phyloP scores from a whole-genome alignment of 2,888 invertebrate species.

The Linhomoeus sp. region DNA sequence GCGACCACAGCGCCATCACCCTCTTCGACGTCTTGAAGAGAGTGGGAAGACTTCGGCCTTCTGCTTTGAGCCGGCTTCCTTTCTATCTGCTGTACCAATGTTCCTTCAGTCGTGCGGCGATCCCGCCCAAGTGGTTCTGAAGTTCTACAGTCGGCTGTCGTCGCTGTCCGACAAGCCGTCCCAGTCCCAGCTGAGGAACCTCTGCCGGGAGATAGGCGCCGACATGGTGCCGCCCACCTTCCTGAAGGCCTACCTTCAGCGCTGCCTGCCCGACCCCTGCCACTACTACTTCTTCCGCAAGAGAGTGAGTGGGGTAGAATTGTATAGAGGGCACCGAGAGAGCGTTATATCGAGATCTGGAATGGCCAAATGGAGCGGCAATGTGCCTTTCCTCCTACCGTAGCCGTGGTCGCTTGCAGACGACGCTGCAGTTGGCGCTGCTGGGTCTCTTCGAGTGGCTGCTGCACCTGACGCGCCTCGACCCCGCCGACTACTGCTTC shows the following conservation, averaged over 20 bases:
- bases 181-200: constrained; percentile 7
- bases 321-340: no score
- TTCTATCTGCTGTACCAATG: no score
- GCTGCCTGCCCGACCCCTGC: constrained; percentile 69
- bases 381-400: constrained; percentile 10
- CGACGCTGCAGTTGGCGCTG: constrained; percentile 52
- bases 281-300: constrained; percentile 87
- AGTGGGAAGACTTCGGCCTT: no score
- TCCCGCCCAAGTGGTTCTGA: no score
- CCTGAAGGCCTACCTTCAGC: constrained; percentile 72
- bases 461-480: constrained; percentile 69
- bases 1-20: constrained; percentile 42
- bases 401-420: constrained; percentile 11
- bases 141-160: no score
- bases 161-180: no score
- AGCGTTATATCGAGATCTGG: constrained; percentile 34
- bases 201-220: background rate
- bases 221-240: constrained; percentile 40
- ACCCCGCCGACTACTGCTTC: constrained; percentile 91
- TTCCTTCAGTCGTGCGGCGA: no score
- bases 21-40: constrained; percentile 74
- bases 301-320: constrained; percentile 9
- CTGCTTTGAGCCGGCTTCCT: no score
- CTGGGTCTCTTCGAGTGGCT: constrained; percentile 80
- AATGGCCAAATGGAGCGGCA: background rate